Conservation (phyloP, 1,140 invertebrate species). For the Drosophila sulfurigaster region DNA sequence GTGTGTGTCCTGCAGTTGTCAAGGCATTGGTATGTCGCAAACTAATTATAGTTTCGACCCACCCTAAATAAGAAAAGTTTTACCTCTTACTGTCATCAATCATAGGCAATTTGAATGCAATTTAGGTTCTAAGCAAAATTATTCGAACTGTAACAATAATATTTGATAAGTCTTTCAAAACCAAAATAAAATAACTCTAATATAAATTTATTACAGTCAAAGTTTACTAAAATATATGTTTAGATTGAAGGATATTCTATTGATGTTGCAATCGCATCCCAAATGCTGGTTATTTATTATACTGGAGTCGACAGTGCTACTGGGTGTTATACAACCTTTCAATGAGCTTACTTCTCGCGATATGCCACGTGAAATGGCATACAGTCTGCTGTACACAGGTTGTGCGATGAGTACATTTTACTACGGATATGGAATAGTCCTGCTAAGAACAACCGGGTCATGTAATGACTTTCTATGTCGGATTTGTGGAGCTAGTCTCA, state of each 20-base stretch:
- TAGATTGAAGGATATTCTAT: constrained; percentile 10
- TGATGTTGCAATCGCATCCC: not conserved
- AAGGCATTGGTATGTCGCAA: not conserved
- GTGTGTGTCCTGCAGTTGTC: not conserved
- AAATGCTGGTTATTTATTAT: constrained; percentile 23
- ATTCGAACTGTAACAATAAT: constrained; percentile 4
- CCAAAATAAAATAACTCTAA: not conserved
- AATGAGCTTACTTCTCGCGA: not conserved
- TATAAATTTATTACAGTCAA: not conserved
- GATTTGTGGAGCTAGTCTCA: constrained; percentile 20
- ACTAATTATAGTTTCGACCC: not conserved
- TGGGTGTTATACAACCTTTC: constrained; percentile 23
- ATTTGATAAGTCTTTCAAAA: constrained; percentile 18
- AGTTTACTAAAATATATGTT: constrained; percentile 7
- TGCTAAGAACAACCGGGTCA: constrained; percentile 1
- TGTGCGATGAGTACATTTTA: constrained; percentile 34
- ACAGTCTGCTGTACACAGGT: constrained; percentile 35
- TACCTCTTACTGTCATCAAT: constrained; percentile 16
- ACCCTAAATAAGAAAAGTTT: constrained; percentile 2
- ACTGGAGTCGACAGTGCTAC: constrained; percentile 26
- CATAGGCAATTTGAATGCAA: constrained; percentile 4
- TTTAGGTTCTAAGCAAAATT: not conserved
- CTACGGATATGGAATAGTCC: constrained; percentile 58
- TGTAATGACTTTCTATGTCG: constrained; percentile 15
- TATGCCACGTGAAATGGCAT: constrained; percentile 7